phyloP scores from a whole-genome alignment of 2,888 invertebrate species.

The Amphimallon solstitiale region DNA sequence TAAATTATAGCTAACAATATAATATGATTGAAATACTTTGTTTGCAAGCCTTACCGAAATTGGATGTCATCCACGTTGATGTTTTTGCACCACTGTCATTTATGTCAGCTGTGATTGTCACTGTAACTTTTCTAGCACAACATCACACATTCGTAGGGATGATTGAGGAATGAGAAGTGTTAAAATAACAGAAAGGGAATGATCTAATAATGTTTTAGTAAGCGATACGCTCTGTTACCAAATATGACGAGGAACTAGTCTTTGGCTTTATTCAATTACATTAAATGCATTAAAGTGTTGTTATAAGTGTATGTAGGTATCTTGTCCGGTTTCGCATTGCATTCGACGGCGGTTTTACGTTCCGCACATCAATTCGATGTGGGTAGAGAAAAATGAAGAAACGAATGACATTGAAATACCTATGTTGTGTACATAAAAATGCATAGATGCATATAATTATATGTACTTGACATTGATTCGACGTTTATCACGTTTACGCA shows the following conservation, averaged over 20 bases:
- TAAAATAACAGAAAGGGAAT: too few relatives aligned
- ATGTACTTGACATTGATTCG: conserved; percentile 15
- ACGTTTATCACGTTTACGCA: not conserved
- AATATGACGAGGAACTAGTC: not conserved
- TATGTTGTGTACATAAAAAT: not conserved
- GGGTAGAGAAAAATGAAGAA: conserved; percentile 7
- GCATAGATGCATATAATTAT: not conserved
- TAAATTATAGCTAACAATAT: too few relatives aligned
- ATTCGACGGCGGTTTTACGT: not conserved
- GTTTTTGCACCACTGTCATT: conserved; percentile 27
- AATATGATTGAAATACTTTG: not conserved
- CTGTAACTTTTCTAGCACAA: not conserved
- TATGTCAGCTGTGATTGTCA: conserved; percentile 1
- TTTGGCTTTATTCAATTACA: not conserved
- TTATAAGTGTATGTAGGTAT: not conserved
- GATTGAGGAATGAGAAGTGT: not conserved
- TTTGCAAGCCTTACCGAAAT: conserved; percentile 23
- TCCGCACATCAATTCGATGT: not conserved
- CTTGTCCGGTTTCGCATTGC: not conserved
- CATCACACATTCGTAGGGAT: not conserved
- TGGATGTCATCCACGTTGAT: conserved; percentile 23
- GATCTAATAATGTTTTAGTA: too few relatives aligned
- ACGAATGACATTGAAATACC: conserved; percentile 4
- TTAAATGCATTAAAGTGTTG: conserved; percentile 9
- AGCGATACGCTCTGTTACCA: too few relatives aligned